Base-by-base conservation (phyloP, 2,797 vertebrate genomes). In the Neoniphon sammara region DNA sequence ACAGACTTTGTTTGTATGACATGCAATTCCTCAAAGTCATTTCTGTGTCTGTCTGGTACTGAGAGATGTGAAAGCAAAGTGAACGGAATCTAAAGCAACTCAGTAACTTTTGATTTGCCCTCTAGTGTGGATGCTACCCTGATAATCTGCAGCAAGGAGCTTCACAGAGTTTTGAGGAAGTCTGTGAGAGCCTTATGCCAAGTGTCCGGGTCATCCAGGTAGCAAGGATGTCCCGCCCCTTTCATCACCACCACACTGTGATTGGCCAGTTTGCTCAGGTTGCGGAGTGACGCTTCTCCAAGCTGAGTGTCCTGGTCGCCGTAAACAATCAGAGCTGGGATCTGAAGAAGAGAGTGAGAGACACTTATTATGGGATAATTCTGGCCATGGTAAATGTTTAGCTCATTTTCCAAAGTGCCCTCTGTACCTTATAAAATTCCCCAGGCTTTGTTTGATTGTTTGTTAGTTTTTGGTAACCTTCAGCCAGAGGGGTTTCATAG, bases 201-300 rank as follows among this genome's bases (percentile, higher is more conserved):
- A 47, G 95, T 94, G 23, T 92, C 90, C 0, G 97, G 96, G 82
- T 97, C 95, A 21, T 98, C 96, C 82, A 99, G 92, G 93, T 99
- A 99, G 88, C 98, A 99, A 52, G 97, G 90, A 27, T 99, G 98
- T 21, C 96, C 96, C 0, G 97, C 96, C 15, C 94, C 96, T 80
- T 94, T 90, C 94, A 99, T 94, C 85, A 97, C 90, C 85, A 96
- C 91, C 85, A 97, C 95, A 25, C 60, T 95, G 92, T 97, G 95
- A 91, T 96, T 94, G 60, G 96, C 81, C 83, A 99, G 92, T 65
- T 95, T 92, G 53, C 67, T 94, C 89, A 99, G 92, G 88, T 97
- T 96, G 67, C 69, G 88, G 57, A 97, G 92, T 3, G 96, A 97
- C 78, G 74, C 68, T 65, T 95, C 93, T 2, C 97, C 98, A 25